Evolutionary conservation across 2,113 vertebrate genomes (phyloP), one percentile per base, ranked within the genome.

Genomic region (Seriola aureovittata): DNA sequence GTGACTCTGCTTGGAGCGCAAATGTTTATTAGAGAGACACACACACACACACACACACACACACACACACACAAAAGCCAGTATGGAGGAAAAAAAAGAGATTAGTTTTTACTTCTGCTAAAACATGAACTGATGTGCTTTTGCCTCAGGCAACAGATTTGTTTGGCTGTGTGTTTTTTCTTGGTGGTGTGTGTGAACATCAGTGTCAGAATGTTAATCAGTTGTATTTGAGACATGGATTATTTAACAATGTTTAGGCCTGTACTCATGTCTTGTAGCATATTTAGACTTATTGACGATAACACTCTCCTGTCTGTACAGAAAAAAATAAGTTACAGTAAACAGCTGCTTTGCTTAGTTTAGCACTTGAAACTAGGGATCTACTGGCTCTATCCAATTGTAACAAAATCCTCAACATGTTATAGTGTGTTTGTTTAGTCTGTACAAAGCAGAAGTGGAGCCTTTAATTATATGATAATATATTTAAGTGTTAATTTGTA

Each of bases 1-100:
- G 44, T 57, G 77, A 83, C 84, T 70, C 57, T 19, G 64, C 80
- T 73, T 16, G 60, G 63, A 90, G 86, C 57, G 14, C 40, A 88
- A 89, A 86, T 75, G 77, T 91, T 83, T 89, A 87, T 87, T 71
- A 85, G 55, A 36, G 60, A 91, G 42, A 83, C 75, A 64, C 32
- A 5, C 25, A 25, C 21, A 67, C 63, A 46, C 14, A 32, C 25
- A 11, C 42, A 19, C 23, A 21, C 25, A 67, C 25, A 52, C 66
- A 52, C 66, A 36, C 44, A 74, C 38, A 84, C 75, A 79, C 17
- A 89, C 75, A 88, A 23, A 86, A 65, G 62, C 67, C 71, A 72
- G 36, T 75, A 70, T 44, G 48, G 71, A 80, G 32, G 58, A 46
- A 32, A 42, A 58, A 81, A 60, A 80, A 44, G 19, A 80, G 63